These are phyloP conservation scores for Zosterops hypoxanthus DNA, from an alignment of 2,113 vertebrate species.

Conservation along the genomic window DNA sequence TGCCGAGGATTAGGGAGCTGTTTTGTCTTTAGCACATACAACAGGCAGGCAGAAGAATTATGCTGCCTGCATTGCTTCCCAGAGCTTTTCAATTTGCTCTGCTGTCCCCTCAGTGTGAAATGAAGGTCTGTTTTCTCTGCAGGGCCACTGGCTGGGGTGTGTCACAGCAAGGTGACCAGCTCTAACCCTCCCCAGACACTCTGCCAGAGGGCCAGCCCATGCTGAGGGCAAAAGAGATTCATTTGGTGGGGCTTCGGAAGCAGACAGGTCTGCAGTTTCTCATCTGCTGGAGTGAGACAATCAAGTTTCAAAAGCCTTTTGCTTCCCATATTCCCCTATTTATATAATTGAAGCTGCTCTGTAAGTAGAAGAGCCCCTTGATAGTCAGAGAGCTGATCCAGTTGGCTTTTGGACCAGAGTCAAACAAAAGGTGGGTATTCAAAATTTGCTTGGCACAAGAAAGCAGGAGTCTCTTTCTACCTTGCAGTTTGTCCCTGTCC, in stretches of 20 bases:
- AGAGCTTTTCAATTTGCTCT: background rate
- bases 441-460: background rate
- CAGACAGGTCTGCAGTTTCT: background rate
- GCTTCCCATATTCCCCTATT: background rate
- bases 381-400: accelerated
- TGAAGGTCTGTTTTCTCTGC: background rate
- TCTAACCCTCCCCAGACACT: background rate
- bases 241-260: background rate
- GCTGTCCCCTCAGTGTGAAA: background rate
- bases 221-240: background rate
- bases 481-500: background rate
- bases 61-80: background rate
- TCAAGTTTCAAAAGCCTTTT: background rate
- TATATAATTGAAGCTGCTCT: background rate
- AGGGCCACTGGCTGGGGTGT: background rate
- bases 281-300: background rate
- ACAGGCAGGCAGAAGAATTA: background rate
- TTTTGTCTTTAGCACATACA: background rate
- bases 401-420: background rate
- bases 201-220: accelerated
- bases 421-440: background rate
- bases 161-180: background rate
- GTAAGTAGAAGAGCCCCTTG: background rate
- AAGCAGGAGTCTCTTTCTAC: background rate
- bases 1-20: background rate